These are phyloP conservation scores for Hyalella azteca DNA, from an alignment of 2,888 invertebrate species.

Conservation along the genomic window DNA sequence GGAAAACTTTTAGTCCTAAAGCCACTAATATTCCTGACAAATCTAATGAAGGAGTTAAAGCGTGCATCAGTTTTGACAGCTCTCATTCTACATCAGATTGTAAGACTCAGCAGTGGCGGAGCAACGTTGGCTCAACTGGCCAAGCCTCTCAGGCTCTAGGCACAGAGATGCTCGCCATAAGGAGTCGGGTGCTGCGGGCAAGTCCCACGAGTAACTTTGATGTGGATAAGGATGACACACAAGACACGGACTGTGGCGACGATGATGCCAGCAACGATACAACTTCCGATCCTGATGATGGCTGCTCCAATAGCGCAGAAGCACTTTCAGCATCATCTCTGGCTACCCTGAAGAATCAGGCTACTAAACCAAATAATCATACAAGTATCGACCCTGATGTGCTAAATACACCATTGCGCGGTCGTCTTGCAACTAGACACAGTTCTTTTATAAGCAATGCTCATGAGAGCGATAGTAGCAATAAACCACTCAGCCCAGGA, in stretches of 20 bases:
- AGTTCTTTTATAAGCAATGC: background rate
- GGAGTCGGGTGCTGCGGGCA: constrained; percentile 12
- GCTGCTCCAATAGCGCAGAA: background rate
- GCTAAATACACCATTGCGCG: too few relatives aligned
- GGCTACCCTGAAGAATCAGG: background rate
- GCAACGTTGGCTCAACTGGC: background rate
- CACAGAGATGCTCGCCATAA: constrained; percentile 33
- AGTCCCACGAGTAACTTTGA: constrained; percentile 24
- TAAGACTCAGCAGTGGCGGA: background rate
- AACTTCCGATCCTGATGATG: background rate
- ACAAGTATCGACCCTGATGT: background rate
- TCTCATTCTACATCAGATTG: too few relatives aligned
- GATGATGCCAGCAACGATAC: background rate
- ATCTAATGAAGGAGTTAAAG: too few relatives aligned
- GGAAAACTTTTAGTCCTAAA: background rate
- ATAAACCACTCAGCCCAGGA: constrained; percentile 55
- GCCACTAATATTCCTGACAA: background rate
- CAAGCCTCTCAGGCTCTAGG: background rate
- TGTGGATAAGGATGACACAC: background rate
- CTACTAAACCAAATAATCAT: background rate
- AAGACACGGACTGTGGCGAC: constrained; percentile 2
- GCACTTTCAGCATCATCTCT: background rate
- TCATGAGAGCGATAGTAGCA: constrained; percentile 34
- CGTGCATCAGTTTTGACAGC: too few relatives aligned
- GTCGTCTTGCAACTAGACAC: background rate